A percentile compares a stretch with the other conserved stretches of the same genome.
Evolutionary conservation across 2,888 invertebrate species (phyloP).

Genomic region (Stenchaetothrips biformis): DNA sequence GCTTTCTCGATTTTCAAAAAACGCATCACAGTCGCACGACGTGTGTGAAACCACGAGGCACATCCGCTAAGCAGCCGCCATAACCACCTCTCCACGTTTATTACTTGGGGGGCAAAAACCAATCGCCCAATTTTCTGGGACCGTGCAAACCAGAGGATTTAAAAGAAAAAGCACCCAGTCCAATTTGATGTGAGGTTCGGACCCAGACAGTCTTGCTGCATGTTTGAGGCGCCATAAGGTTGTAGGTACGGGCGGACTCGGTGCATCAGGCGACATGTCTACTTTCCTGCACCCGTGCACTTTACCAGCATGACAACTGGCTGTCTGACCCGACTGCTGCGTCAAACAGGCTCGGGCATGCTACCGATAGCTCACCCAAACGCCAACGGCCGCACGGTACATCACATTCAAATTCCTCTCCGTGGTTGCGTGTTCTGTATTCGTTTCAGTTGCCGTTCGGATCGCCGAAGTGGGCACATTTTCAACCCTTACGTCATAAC

Average conservation of each 20-base stretch:
- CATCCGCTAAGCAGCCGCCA: conserved; percentile 17
- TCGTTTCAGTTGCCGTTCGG: conserved; percentile 13
- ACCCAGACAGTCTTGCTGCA: conserved; percentile 22
- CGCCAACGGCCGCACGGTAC: neutral
- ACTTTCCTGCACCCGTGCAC: neutral
- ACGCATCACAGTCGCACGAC: neutral
- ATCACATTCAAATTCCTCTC: neutral
- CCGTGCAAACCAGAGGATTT: neutral
- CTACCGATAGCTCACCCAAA: neutral
- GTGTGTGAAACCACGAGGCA: neutral
- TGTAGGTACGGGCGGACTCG: neutral
- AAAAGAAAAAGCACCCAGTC: neutral
- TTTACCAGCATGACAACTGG: neutral
- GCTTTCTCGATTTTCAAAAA: too few relatives aligned
- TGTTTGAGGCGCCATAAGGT: conserved; percentile 10
- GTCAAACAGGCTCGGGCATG: neutral
- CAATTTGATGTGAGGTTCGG: neutral
- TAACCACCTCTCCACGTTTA: neutral
- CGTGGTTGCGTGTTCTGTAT: conserved; percentile 6
- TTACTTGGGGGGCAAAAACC: neutral
- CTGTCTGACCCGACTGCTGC: neutral
- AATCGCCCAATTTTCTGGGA: neutral
- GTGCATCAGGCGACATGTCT: neutral
- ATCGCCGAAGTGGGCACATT: neutral
- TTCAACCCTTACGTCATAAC: neutral